Evolutionary conservation across 2,797 vertebrate species (phyloP).

Genomic region (Meriones psammophilus): DNA sequence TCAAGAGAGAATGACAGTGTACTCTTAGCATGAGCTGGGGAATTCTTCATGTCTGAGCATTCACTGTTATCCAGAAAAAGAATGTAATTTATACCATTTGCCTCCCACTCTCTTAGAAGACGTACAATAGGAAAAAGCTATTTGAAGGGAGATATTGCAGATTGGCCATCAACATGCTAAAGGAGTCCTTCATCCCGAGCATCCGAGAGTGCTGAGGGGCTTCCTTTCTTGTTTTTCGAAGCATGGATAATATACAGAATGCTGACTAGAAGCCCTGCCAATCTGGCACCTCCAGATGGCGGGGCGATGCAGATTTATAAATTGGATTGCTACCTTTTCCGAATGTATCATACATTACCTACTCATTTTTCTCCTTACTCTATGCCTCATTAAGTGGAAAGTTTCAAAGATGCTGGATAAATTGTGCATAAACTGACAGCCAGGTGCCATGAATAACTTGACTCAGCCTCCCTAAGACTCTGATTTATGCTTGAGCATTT

Average conservation of each 20-base stretch:
- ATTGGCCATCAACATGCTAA: slow-evolving; percentile 66
- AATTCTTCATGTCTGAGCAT: slow-evolving; percentile 74
- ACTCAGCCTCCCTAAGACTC: neutral
- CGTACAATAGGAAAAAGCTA: slow-evolving; percentile 61
- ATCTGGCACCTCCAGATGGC: slow-evolving; percentile 28
- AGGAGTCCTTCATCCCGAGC: slow-evolving; percentile 46
- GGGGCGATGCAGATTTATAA: slow-evolving; percentile 63
- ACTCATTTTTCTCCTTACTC: slow-evolving; percentile 76
- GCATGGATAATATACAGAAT: slow-evolving; percentile 61
- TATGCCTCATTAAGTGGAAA: slow-evolving; percentile 85
- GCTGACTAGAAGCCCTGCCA: slow-evolving; percentile 19
- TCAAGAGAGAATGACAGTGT: slow-evolving; percentile 79
- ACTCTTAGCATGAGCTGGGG: slow-evolving; percentile 52
- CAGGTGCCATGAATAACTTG: slow-evolving; percentile 49
- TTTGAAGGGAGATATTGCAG: slow-evolving; percentile 67
- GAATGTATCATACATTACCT: slow-evolving; percentile 48
- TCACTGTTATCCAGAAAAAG: slow-evolving; percentile 73
- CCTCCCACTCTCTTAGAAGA: slow-evolving; percentile 78
- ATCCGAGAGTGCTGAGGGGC: slow-evolving; percentile 48
- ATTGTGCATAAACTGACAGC: slow-evolving; percentile 55
- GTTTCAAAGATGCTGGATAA: slow-evolving; percentile 64
- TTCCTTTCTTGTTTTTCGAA: slow-evolving; percentile 61
- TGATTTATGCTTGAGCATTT: neutral
- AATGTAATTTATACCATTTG: slow-evolving; percentile 71
- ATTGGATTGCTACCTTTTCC: slow-evolving; percentile 61